Percentiles rank a stretch among this genome's conserved stretches.
Conservation (phyloP, 1,140 invertebrate species). For the Aplysia californica region DNA sequence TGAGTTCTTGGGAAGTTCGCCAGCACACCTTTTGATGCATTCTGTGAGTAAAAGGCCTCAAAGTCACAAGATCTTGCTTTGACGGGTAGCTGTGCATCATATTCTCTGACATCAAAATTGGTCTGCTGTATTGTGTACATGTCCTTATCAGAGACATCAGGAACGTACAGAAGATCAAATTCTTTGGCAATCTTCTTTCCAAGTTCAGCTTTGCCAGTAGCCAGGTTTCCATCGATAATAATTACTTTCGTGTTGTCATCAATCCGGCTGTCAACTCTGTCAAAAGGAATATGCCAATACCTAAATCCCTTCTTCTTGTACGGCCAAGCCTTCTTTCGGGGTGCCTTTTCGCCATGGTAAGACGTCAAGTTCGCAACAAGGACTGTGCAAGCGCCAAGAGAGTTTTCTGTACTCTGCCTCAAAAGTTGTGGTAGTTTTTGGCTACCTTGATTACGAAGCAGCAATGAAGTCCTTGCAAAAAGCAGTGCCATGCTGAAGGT, state of each 20-base stretch:
- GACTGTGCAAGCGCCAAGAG: constrained; percentile 7
- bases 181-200: constrained; percentile 53
- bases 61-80: constrained; percentile 45
- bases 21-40: constrained; percentile 38
- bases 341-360: constrained; percentile 21
- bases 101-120: constrained; percentile 46
- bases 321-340: constrained; percentile 35
- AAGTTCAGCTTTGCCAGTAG: constrained; percentile 49
- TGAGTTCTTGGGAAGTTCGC: constrained; percentile 43
- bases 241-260: constrained; percentile 58
- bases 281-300: constrained; percentile 36
- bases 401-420: neutral
- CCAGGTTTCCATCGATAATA: constrained; percentile 56
- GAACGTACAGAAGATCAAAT: constrained; percentile 53
- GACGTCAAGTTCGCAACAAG: constrained; percentile 39
- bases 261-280: constrained; percentile 40
- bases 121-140: constrained; percentile 31
- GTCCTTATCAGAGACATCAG: constrained; percentile 33
- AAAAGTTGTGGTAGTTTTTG: neutral
- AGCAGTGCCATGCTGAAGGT: constrained; percentile 19
- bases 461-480: neutral
- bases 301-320: constrained; percentile 37
- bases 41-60: constrained; percentile 45
- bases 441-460: neutral
- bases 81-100: constrained; percentile 45